Conservation (phyloP, 2,888 invertebrate genomes). For the Cactoblastis cactorum region DNA sequence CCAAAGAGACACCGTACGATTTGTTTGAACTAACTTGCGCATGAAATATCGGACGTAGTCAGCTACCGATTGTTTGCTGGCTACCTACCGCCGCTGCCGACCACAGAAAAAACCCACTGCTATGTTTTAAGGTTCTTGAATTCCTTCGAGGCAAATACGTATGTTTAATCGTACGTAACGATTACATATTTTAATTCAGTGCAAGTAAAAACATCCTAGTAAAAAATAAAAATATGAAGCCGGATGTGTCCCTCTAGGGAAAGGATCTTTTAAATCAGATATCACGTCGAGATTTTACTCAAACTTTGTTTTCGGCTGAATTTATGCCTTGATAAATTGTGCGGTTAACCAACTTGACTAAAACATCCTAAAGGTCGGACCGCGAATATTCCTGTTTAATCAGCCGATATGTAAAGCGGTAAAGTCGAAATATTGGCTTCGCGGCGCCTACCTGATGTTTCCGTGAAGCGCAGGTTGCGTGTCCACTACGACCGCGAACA, state of each 20-base stretch:
- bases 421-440: slow-evolving; percentile 34
- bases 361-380: slow-evolving; percentile 5
- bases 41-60: slow-evolving; percentile 64
- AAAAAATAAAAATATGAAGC: not conserved
- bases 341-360: not conserved
- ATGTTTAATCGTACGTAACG: slow-evolving; percentile 73
- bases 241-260: not conserved
- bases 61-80: slow-evolving; percentile 78
- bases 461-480: slow-evolving; percentile 67
- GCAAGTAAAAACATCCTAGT: slow-evolving; percentile 32
- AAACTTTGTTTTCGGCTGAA: not conserved
- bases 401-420: slow-evolving; percentile 23
- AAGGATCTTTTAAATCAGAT: not conserved
- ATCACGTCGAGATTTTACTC: no score
- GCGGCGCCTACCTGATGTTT: slow-evolving; percentile 61
- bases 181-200: slow-evolving; percentile 67
- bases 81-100: slow-evolving; percentile 69
- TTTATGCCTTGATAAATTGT: slow-evolving; percentile 12
- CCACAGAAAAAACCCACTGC: slow-evolving; percentile 54
- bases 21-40: slow-evolving; percentile 77
- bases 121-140: slow-evolving; percentile 64
- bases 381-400: slow-evolving; percentile 34
- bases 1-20: slow-evolving; percentile 76
- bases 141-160: slow-evolving; percentile 74
- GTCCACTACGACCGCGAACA: slow-evolving; percentile 51